phyloP scores from a whole-genome alignment of 2,797 vertebrate genomes.

The Heliangelus exortis region DNA sequence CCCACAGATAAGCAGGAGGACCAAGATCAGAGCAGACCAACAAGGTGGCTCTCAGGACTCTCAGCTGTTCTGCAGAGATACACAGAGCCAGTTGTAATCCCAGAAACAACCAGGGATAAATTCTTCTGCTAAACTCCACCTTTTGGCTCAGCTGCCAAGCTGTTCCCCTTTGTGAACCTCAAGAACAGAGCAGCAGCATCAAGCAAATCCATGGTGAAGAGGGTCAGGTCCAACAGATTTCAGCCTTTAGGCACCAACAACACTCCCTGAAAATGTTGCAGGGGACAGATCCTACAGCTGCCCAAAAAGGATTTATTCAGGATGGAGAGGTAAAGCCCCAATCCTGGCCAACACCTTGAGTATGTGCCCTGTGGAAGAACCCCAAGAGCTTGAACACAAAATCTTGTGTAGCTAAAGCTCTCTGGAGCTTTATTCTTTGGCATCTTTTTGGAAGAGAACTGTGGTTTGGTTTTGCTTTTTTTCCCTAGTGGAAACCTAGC shows the following conservation, averaged over 20 bases:
- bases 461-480: neutral
- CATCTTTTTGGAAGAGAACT: neutral
- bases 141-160: neutral
- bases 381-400: neutral
- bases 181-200: neutral
- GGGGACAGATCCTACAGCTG: neutral
- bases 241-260: neutral
- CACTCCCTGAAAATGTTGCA: neutral
- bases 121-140: neutral
- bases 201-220: neutral
- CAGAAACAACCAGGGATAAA: neutral
- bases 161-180: neutral
- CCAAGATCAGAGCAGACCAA: neutral
- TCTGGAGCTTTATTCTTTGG: neutral
- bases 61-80: neutral
- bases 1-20: neutral
- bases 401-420: neutral
- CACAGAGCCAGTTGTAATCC: neutral
- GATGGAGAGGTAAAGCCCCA: neutral
- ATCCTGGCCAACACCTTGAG: neutral
- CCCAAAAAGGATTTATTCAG: neutral
- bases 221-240: neutral
- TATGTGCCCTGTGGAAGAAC: neutral
- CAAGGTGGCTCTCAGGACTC: neutral
- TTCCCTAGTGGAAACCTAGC: neutral